phyloP scores from a whole-genome alignment of 2,797 vertebrate species.

The Micrastur ruficollis region DNA sequence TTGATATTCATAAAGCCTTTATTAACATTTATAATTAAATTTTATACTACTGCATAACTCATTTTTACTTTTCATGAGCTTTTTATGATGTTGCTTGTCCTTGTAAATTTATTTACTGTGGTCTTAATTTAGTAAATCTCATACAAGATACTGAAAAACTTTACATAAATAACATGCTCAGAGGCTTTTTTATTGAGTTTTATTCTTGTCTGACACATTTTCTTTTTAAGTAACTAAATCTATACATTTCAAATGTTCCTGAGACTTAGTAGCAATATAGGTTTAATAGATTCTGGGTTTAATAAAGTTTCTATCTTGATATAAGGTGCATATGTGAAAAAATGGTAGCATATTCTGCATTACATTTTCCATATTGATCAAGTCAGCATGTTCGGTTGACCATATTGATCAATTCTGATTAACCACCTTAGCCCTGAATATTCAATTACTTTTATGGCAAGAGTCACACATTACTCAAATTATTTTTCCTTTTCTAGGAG shows the following conservation, averaged over 20 bases:
- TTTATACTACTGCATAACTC: background rate
- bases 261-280: background rate
- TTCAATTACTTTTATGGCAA: background rate
- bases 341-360: background rate
- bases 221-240: background rate
- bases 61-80: background rate
- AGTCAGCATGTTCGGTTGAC: background rate
- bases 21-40: background rate
- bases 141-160: background rate
- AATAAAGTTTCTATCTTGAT: background rate
- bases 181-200: background rate
- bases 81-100: background rate
- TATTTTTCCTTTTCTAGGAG: background rate
- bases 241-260: background rate
- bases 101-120: background rate
- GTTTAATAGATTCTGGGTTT: background rate
- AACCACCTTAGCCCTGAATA: background rate
- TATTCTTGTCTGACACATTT: background rate
- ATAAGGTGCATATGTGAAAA: background rate
- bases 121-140: background rate
- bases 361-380: background rate
- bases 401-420: background rate
- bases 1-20: background rate
- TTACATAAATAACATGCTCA: background rate
- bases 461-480: background rate